Evolutionary conservation across 2,888 invertebrate species (phyloP), one percentile per base, ranked within the genome.

Genomic region (Phasia obesa): DNA sequence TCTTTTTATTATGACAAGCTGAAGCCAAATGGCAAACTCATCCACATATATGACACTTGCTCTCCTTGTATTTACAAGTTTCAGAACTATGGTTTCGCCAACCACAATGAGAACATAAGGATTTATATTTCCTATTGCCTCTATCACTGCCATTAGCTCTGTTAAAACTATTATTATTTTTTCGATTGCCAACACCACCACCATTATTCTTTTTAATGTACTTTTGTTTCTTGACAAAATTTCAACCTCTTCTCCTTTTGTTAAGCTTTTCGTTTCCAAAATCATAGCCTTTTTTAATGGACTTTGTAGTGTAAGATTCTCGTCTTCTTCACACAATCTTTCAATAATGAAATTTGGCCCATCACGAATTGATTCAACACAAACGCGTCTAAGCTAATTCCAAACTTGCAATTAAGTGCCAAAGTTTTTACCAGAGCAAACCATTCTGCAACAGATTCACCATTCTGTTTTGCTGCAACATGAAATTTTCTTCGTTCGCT

Each of bases 51-150:
- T 78, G 57, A 49, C 84, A 81, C 13, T 49, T 69, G 55, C 69
- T 84, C 4, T 67, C 38, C 59, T 80, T 84, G 38, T 31, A 83
- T 65, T 76, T 70, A 42, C 79, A 83, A 47, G 17, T 38, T 27
- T 76, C 67, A 35, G 70, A 74, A 19, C 35, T 44, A 53, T 82
- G 74, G 13, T 59, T 80, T 11, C 69, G 35, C 77, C 76, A 84
- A n/a, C 77, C 77, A 71, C 84, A 81, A 60, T 77, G 80, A 31
- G 64, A 60, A 42, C 80, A 84, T 5, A 21, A 7, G 35, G 2
- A 35, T 9, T 38, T 38, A 35, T 51, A 38, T 23, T 38, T 11
- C 1, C 4, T 17, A 17, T 17, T 47, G 44, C 44, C 7, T 7
- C 5, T 47, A 19, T 17, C 59, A 35, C 35, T 70, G 25, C 31